Evolutionary conservation across 2,888 invertebrate genomes (phyloP).

Genomic region (Leptinotarsa rubiginosa): DNA sequence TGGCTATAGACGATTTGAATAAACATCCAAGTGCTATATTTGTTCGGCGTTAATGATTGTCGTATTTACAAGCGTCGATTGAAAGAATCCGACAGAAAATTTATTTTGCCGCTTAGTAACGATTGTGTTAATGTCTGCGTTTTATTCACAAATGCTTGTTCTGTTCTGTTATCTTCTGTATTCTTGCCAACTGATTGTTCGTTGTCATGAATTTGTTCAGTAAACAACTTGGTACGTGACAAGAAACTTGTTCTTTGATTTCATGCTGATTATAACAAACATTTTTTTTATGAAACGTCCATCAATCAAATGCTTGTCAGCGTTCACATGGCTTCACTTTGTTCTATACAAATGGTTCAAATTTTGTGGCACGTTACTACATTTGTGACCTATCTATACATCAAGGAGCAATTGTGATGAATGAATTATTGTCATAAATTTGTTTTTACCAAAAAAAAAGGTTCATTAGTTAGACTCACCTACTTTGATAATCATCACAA

Average conservation of each 20-base stretch:
- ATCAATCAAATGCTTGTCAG: neutral
- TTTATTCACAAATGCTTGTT: too few relatives aligned
- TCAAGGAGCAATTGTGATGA: too few relatives aligned
- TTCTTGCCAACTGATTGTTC: too few relatives aligned
- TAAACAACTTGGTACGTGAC: neutral
- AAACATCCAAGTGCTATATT: slow-evolving; percentile 7
- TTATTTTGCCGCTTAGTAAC: neutral
- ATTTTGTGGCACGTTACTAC: too few relatives aligned
- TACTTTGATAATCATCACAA: too few relatives aligned
- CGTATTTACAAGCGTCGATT: neutral
- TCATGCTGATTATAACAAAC: neutral
- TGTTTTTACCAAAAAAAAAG: too few relatives aligned
- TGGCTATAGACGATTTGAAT: neutral
- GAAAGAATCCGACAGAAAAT: neutral
- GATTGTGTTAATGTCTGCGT: neutral
- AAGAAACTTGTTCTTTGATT: neutral
- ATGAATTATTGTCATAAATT: too few relatives aligned
- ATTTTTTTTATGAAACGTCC: neutral
- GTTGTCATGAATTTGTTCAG: too few relatives aligned
- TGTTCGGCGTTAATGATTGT: neutral
- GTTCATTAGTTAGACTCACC: too few relatives aligned
- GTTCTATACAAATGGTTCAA: too few relatives aligned
- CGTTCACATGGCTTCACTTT: neutral
- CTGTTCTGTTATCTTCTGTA: too few relatives aligned
- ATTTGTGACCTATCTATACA: too few relatives aligned